These are phyloP conservation scores for Lepidocolaptes lacrymiger DNA, from an alignment of 2,797 vertebrate species.

Conservation along the genomic window DNA sequence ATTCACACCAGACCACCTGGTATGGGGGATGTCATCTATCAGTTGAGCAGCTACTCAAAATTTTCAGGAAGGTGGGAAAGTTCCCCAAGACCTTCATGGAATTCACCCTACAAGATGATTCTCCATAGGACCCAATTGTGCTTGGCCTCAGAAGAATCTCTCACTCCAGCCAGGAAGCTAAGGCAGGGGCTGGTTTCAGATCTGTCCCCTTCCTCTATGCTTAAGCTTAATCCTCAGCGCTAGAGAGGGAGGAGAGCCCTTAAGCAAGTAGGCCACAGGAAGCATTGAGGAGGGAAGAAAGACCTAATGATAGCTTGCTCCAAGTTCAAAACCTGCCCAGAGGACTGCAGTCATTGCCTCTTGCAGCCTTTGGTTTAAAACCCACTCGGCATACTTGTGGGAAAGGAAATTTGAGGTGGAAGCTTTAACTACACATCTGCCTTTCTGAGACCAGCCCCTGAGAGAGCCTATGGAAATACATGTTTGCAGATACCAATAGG, in stretches of 20 bases:
- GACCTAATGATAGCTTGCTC: not conserved
- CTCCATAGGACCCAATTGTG: not conserved
- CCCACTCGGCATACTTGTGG: not conserved
- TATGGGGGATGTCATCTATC: not conserved
- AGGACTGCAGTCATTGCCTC: not conserved
- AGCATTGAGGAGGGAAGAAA: not conserved
- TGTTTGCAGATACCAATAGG: not conserved
- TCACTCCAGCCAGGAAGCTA: not conserved
- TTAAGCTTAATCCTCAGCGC: not conserved
- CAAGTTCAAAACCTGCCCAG: not conserved
- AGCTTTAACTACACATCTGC: not conserved
- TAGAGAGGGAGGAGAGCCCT: not conserved
- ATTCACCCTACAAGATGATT: not conserved
- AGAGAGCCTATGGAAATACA: not conserved
- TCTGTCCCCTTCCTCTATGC: not conserved
- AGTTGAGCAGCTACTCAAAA: not conserved
- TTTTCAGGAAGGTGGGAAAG: not conserved
- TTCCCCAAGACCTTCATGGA: not conserved
- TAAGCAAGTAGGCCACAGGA: not conserved
- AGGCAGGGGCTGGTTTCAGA: not conserved
- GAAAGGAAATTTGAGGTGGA: not conserved
- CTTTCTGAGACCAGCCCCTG: not conserved
- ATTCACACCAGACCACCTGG: not conserved
- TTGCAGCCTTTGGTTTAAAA: not conserved
- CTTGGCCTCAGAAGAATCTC: not conserved